These are phyloP conservation scores for Rhabdomys pumilio DNA, from an alignment of 2,797 vertebrate genomes.

Conservation along the genomic window DNA sequence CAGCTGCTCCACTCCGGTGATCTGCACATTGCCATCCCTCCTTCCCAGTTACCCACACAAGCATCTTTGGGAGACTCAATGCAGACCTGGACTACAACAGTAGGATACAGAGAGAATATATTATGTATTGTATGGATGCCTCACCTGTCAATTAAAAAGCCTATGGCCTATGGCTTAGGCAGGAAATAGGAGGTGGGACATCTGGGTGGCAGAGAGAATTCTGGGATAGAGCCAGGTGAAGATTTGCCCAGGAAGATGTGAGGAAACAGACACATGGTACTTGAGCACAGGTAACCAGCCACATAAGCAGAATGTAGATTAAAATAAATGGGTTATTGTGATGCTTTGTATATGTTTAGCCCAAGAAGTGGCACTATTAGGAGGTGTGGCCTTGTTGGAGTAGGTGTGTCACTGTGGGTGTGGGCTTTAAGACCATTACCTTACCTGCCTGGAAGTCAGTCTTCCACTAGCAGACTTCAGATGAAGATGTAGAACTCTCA, in stretches of 20 bases:
- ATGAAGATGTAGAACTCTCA: no score
- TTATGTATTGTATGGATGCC: background rate
- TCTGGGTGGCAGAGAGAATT: background rate
- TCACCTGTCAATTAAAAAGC: background rate
- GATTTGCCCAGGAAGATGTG: background rate
- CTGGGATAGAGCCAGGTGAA: background rate
- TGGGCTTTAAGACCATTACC: no score
- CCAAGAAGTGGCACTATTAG: no score
- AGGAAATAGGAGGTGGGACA: background rate
- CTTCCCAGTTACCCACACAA: background rate
- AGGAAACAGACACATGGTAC: background rate
- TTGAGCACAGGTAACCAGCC: background rate
- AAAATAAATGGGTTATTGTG: background rate
- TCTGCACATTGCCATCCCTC: background rate
- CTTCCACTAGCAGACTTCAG: no score
- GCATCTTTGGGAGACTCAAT: background rate
- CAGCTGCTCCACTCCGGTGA: background rate
- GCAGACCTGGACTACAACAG: background rate
- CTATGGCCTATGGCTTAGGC: background rate
- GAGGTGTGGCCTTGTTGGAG: no score
- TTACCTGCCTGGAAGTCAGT: no score
- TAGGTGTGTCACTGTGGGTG: no score
- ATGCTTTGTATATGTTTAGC: no score
- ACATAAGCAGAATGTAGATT: background rate
- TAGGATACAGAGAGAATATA: background rate